Evolutionary conservation across 2,797 vertebrate species (phyloP), one percentile per base, ranked within the genome.

Genomic region (Hydrolagus colliei): DNA sequence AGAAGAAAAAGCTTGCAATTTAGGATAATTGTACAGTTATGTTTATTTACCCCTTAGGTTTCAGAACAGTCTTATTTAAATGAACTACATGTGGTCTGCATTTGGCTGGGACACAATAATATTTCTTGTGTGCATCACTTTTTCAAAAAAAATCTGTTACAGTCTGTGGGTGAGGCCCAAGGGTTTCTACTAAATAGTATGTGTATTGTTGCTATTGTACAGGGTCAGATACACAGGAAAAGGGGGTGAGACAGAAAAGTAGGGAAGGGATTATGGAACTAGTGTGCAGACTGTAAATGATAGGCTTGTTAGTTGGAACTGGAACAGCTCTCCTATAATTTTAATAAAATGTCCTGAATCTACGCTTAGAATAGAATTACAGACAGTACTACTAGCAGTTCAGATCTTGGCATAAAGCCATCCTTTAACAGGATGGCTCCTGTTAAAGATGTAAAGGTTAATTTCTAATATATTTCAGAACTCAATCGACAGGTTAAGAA

Each of bases 11-110:
- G 10, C n/a, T 77, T 79, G 12, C 59, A 63, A 18, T 20, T 82
- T 68, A 16, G 2, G 27, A 68, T 14, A 32, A 12, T 76, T 32
- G 2, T 73, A 13, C 14, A 68, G 35, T 18, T 67, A 68, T 82
- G 65, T 68, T 68, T 67, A 67, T 67, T 82, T 65, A 20, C 63
- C 6, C 8, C 79, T 68, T 35, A 12, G 22, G 61, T 80, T 35
- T 80, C 27, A 80, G 63, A 27, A 16, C 32, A 63, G 2, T 80
- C 62, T 27, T 80, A 65, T 80, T 80, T 35, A 67, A 80, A 80
- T 14, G 32, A 67, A 80, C 22, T 35, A 20, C 27, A 73, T 18
- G 32, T 65, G 41, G 41, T 52, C 41, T 59, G 22, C 67, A 13
- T 63, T 32, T 80, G 27, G 5, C 78, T 80, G 13, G 32, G 62